These are phyloP conservation scores for Aleiodes leptofemur DNA, from an alignment of 2,888 invertebrate genomes.

Conservation along the genomic window DNA sequence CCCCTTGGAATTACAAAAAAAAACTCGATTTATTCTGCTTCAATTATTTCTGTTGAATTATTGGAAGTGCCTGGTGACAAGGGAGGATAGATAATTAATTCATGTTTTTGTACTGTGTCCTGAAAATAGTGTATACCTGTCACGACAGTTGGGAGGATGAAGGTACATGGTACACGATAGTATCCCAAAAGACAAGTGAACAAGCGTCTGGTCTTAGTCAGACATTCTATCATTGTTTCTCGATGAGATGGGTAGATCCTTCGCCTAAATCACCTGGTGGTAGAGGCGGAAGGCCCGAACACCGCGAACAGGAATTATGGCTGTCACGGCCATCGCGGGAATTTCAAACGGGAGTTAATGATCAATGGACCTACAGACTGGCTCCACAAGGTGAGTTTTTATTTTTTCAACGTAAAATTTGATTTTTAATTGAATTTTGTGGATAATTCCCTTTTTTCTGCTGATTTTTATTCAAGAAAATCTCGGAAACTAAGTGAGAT, in stretches of 20 bases:
- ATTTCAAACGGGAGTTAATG: constrained; percentile 65
- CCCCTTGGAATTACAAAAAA: too few species aligned
- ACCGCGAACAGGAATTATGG: constrained; percentile 67
- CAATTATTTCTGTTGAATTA: constrained; percentile 8
- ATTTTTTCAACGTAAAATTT: too few species aligned
- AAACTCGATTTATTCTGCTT: too few species aligned
- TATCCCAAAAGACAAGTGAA: constrained; percentile 76
- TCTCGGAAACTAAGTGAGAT: too few species aligned
- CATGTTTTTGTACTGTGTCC: constrained; percentile 5
- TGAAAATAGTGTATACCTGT: constrained; percentile 81
- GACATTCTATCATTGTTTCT: constrained; percentile 66
- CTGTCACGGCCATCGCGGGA: constrained; percentile 66
- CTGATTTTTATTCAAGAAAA: too few species aligned
- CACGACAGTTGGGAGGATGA: constrained; percentile 84
- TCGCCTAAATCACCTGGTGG: constrained; percentile 61
- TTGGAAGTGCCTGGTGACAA: not conserved
- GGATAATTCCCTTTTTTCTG: too few species aligned
- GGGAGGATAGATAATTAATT: constrained; percentile 3
- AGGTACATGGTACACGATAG: constrained; percentile 81
- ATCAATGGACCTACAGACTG: constrained; percentile 69
- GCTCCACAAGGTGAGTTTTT: constrained; percentile 67
- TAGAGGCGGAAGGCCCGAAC: constrained; percentile 60
- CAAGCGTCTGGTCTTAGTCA: constrained; percentile 57
- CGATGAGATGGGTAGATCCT: constrained; percentile 65
- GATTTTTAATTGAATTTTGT: too few species aligned